Evolutionary conservation across 2,797 vertebrate genomes (phyloP).

Genomic region (Sebastes minor): DNA sequence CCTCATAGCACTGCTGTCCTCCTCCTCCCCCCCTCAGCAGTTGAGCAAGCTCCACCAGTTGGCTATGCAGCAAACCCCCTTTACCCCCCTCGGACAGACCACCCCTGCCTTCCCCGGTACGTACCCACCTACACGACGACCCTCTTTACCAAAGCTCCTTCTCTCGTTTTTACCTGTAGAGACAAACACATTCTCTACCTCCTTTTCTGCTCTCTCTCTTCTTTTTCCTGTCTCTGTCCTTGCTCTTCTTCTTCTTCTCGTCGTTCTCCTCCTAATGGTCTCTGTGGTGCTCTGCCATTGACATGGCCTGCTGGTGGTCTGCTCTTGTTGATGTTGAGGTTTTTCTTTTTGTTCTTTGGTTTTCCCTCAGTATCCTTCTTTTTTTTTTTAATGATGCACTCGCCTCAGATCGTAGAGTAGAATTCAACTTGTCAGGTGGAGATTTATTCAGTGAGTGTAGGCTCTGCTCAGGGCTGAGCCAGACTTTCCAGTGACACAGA

Average conservation of each 20-base stretch:
- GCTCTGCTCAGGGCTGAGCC: slow-evolving; percentile 32
- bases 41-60: slow-evolving; percentile 99
- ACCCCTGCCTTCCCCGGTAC: slow-evolving; percentile 99
- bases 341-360: slow-evolving; percentile 54
- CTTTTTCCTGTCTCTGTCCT: slow-evolving; percentile 66
- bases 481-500: neutral
- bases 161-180: slow-evolving; percentile 91
- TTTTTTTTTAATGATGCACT: neutral
- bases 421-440: neutral
- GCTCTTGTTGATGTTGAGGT: slow-evolving; percentile 80
- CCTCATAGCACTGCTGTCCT: slow-evolving; percentile 99
- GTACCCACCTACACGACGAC: slow-evolving; percentile 93
- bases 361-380: slow-evolving; percentile 29
- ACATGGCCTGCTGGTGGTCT: slow-evolving; percentile 84
- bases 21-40: slow-evolving; percentile 96
- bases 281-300: slow-evolving; percentile 73
- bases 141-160: slow-evolving; percentile 85
- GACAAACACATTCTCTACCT: slow-evolving; percentile 78
- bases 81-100: slow-evolving; percentile 99
- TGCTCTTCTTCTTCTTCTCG: slow-evolving; percentile 65
- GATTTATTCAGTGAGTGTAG: neutral
- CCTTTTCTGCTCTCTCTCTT: slow-evolving; percentile 78
- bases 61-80: slow-evolving; percentile 99
- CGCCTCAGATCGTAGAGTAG: neutral
- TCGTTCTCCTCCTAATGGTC: slow-evolving; percentile 68